Base-by-base conservation (phyloP, 53 echinoderm and acorn worm species). In the Hippasteria phrygiana region DNA sequence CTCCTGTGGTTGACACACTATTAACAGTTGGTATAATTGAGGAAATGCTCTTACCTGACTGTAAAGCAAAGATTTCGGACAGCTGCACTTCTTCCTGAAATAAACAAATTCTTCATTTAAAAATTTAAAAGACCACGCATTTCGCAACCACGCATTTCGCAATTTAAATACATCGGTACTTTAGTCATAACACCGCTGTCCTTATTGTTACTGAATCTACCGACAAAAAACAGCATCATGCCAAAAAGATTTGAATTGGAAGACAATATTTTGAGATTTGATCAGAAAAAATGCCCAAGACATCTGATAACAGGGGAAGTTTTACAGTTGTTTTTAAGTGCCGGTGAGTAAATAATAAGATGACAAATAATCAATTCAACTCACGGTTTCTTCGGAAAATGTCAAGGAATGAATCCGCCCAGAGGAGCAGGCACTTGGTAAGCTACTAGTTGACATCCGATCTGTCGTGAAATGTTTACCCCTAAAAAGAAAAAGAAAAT, bases 391-490 rank as follows among this genome's bases (percentile, higher is more conserved):
- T 70, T 87, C 88, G 16, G 88, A 64, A 48, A 93, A 62, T 3
- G 87, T 46, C 71, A 93, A 45, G 2, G 94, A 93, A 16, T 91
- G 80, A 50, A 87, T 76, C 64, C 97, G 71, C 16, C 95, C 94
- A 0, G 90, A 85, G 42, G 89, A 77, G 28, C 88, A 81, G 11
- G 98, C 95, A 84, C 98, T 97, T 11, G 88, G 69, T 42, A 95
- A 31, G 38, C 72, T 63, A 10, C 66, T 90, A 2, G 92, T 75
- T 43, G 95, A 74, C 0, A 74, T 88, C 8, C 72, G 73, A 29
- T 97, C 98, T 24, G 92, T 88, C 35, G 92, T 92, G 48, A 95
- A 97, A 62, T 97, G 93, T 71, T 91, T 91, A 67, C 92, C 93
- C 66, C 96, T 96, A 63, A 12, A 24, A 55, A 42, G 22, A 46